Conservation (phyloP, 2,113 vertebrate species). For the Podilymbus podiceps region DNA sequence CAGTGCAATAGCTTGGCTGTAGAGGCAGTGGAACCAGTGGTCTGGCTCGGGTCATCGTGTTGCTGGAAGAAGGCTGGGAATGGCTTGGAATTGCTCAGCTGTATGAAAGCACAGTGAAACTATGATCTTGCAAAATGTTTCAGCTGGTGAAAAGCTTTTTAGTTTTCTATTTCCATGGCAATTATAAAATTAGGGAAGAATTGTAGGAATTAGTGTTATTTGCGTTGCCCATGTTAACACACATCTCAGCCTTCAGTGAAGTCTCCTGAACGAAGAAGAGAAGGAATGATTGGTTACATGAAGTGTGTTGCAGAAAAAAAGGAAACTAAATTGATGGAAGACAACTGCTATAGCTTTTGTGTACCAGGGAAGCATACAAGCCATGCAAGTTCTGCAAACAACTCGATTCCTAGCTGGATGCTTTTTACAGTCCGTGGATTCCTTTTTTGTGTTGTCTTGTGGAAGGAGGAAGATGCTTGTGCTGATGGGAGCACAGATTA, state of each 20-base stretch:
- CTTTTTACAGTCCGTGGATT: background rate
- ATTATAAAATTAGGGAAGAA: background rate
- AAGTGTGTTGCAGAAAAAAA: background rate
- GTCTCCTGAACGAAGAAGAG: background rate
- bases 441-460: background rate
- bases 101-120: accelerated
- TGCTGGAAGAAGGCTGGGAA: background rate
- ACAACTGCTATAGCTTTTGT: background rate
- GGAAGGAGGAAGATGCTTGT: background rate
- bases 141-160: background rate
- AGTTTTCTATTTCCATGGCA: background rate
- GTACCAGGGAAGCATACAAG: background rate
- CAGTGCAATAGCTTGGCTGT: background rate
- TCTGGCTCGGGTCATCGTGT: background rate
- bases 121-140: background rate
- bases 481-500: background rate
- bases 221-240: accelerated
- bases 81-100: background rate
- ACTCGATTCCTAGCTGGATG: background rate
- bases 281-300: background rate
- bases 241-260: background rate
- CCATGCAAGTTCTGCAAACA: accelerated
- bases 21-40: too few relatives aligned
- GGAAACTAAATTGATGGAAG: background rate
- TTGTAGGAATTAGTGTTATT: background rate